A percentile compares a stretch with the other conserved stretches of the same genome.
Evolutionary conservation across 1,140 invertebrate species (phyloP).

Genomic region (Paracyclopina nana): DNA sequence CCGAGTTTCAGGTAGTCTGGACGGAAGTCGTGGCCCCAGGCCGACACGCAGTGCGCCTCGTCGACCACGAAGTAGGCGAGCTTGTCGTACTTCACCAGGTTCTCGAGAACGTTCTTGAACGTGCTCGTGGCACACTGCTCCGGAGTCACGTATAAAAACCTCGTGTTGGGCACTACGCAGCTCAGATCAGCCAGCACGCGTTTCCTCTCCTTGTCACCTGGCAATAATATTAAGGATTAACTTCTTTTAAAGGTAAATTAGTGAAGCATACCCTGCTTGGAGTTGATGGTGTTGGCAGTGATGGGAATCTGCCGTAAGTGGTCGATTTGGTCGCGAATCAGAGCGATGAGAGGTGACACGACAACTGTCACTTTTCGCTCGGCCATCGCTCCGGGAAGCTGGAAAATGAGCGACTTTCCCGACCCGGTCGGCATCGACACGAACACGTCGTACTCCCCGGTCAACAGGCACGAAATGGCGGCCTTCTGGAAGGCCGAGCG

Average conservation of each 20-base stretch:
- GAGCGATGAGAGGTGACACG: constrained; percentile 43
- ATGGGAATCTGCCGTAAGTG: constrained; percentile 41
- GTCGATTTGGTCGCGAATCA: constrained; percentile 41
- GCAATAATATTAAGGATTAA: too few species aligned
- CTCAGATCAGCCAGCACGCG: constrained; percentile 49
- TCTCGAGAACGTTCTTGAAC: constrained; percentile 22
- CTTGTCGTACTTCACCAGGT: constrained; percentile 31
- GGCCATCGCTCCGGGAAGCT: constrained; percentile 40
- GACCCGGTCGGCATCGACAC: constrained; percentile 50
- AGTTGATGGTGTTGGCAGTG: constrained; percentile 30
- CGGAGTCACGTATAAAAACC: constrained; percentile 74
- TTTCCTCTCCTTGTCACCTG: constrained; percentile 38
- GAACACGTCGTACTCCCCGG: constrained; percentile 40
- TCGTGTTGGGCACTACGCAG: constrained; percentile 43
- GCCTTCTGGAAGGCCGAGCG: not conserved
- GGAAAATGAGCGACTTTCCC: constrained; percentile 49
- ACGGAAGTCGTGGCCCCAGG: constrained; percentile 94
- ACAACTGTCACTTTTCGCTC: constrained; percentile 38
- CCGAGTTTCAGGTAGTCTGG: constrained; percentile 81
- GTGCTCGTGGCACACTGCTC: constrained; percentile 30
- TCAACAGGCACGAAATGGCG: constrained; percentile 15
- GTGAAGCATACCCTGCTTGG: too few species aligned
- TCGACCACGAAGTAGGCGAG: constrained; percentile 53
- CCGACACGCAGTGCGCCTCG: constrained; percentile 92
- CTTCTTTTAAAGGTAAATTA: too few species aligned